These are phyloP conservation scores for Leucoraja ocellata DNA, from an alignment of 2,797 vertebrate genomes.

Conservation along the genomic window DNA sequence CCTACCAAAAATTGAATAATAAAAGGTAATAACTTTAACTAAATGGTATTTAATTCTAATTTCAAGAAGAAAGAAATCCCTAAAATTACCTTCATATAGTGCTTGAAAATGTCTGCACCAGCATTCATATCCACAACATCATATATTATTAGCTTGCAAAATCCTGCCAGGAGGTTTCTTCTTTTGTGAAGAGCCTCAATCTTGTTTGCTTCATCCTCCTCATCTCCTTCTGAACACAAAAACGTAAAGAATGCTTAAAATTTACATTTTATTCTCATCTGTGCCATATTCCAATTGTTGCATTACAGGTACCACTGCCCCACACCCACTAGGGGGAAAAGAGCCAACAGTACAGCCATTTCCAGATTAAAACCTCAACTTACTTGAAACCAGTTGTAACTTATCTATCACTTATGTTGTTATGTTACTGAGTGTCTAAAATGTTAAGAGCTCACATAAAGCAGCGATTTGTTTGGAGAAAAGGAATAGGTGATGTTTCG, in stretches of 20 bases:
- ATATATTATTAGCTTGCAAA: constrained; percentile 97
- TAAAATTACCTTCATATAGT: constrained; percentile 95
- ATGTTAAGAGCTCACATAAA: neutral
- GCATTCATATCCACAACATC: constrained; percentile 99
- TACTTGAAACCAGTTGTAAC: neutral
- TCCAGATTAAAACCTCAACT: neutral
- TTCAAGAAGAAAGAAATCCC: neutral
- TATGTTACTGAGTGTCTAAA: neutral
- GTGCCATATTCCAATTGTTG: neutral
- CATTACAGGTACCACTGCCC: neutral
- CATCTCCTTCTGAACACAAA: constrained; percentile 80
- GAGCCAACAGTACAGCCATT: neutral
- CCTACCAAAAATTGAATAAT: neutral
- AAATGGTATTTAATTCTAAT: neutral
- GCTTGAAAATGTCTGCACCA: constrained; percentile 97
- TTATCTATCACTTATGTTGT: neutral
- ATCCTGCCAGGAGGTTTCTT: constrained; percentile 91
- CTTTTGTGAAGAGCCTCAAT: constrained; percentile 98
- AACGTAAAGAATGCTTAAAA: constrained; percentile 38
- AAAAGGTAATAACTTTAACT: neutral
- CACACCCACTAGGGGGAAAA: neutral
- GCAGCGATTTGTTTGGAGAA: too few species aligned
- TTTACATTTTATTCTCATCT: neutral
- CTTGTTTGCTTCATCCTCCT: constrained; percentile 98
- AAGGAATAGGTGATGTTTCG: too few species aligned